Base-by-base conservation (phyloP, 2,113 vertebrate species). In the Triplophysa rosa region DNA sequence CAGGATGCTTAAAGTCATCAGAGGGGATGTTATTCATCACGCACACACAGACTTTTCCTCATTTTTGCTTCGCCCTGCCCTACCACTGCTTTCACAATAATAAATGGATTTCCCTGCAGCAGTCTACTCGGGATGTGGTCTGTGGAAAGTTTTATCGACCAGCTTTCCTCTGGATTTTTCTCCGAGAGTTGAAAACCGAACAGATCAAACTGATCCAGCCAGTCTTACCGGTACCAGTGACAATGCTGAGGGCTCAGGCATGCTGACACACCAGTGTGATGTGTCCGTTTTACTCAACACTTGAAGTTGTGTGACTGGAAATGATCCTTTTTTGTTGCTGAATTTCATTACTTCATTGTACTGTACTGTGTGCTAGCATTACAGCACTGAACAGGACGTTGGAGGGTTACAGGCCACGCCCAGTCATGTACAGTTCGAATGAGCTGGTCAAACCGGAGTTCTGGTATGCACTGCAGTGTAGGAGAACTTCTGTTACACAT, bases 91-190 rank as follows among this genome's bases (percentile, higher is more conserved):
- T 70, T 59, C 77, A 78, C 33, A 29, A 67, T 80, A 77, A 84
- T 79, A 64, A 77, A 87, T 85, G 82, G 56, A 70, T 65, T 80
- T 86, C 73, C 77, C 61, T 63, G 52, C 42, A 66, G 75, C 75
- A 11, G 61, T 66, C 83, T 67, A 83, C 69, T 49, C 67, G 24
- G 58, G 61, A 72, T 66, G 58, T 63, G 72, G 66, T 47, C 77
- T 54, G 72, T 86, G 88, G 89, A 90, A 88, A 84, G 14, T 72
- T 84, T 40, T 84, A 87, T 90, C 82, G 88, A 89, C 52, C 47
- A 7, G n/a, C 56, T 72, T 10, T 40, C 37, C 40, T 59, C 26
- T 10, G 49, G 8, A 88, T 84, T 83, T 79, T 74, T 75, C 64
- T 45, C 37, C 78, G 80, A 81, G 79, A 77, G 6, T 75, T 76